phyloP scores from a whole-genome alignment of 2,797 vertebrate species.

The Rhinophrynus dorsalis region DNA sequence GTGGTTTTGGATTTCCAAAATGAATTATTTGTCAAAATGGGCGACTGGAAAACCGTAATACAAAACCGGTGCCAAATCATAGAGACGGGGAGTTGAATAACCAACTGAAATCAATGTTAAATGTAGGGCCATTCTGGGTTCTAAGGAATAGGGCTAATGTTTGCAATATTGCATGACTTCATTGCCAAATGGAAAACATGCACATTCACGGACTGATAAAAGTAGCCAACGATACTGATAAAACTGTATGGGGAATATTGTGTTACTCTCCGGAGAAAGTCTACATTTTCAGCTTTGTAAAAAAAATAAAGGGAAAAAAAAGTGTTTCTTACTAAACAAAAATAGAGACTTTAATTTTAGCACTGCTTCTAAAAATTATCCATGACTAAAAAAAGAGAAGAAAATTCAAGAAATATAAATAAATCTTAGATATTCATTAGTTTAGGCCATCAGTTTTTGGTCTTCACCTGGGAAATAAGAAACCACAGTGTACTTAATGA shows the following conservation, averaged over 20 bases:
- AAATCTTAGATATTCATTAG: conserved; percentile 32
- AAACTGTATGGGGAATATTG: neutral
- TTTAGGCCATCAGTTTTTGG: conserved; percentile 21
- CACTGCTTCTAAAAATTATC: neutral
- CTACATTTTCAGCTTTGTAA: too few species aligned
- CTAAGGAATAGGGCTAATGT: too few species aligned
- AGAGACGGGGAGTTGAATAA: neutral
- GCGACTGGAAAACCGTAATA: too few species aligned
- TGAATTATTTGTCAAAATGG: too few species aligned
- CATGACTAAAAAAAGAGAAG: neutral
- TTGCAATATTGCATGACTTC: neutral
- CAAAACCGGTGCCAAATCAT: neutral
- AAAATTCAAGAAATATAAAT: conserved; percentile 1
- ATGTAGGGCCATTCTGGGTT: neutral
- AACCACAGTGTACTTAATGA: conserved; percentile 21
- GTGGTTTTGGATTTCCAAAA: too few species aligned
- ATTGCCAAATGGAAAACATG: neutral
- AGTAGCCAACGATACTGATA: neutral
- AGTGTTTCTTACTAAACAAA: neutral
- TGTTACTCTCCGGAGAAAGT: neutral
- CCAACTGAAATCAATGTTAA: neutral
- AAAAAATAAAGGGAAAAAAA: too few species aligned
- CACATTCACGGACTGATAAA: neutral
- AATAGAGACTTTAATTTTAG: conserved; percentile 13
- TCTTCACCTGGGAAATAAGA: conserved; percentile 12